Evolutionary conservation across 1,140 invertebrate species (phyloP).

Genomic region (Drosophila ficusphila): DNA sequence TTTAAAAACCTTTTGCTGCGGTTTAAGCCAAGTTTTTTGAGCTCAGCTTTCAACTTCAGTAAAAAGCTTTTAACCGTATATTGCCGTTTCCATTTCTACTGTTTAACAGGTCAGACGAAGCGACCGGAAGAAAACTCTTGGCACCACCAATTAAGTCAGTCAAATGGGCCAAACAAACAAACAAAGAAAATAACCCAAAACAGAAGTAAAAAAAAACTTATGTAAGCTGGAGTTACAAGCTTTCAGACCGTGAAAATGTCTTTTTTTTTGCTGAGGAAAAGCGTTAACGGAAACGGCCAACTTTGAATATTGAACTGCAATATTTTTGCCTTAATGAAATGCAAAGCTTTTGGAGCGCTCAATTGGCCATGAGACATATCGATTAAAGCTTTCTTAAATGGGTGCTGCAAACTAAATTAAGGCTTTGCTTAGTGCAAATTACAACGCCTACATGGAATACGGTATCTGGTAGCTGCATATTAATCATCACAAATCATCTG

Average conservation of each 20-base stretch:
- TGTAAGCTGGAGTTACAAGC: constrained; percentile 39
- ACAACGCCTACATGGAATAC: constrained; percentile 53
- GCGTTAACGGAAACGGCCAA: constrained; percentile 39
- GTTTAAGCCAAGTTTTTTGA: neutral
- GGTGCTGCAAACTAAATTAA: constrained; percentile 43
- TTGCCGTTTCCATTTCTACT: constrained; percentile 6
- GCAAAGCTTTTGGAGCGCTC: constrained; percentile 37
- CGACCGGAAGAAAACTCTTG: constrained; percentile 51
- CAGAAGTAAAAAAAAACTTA: constrained; percentile 35
- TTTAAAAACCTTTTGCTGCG: neutral
- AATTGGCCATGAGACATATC: constrained; percentile 67
- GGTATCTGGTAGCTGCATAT: constrained; percentile 5
- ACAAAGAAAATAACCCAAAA: neutral
- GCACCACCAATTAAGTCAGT: constrained; percentile 54
- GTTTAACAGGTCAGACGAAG: constrained; percentile 17
- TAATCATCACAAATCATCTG: constrained; percentile 15
- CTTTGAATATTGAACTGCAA: constrained; percentile 23
- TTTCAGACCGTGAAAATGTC: constrained; percentile 65
- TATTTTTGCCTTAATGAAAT: constrained; percentile 43
- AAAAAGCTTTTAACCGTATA: neutral
- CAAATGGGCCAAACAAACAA: constrained; percentile 43
- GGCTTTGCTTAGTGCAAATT: constrained; percentile 50
- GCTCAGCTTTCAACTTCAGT: neutral
- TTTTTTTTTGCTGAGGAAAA: constrained; percentile 13
- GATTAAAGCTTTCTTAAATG: constrained; percentile 10